Conservation (phyloP, 2,888 invertebrate genomes). For the Mimas tiliae region DNA sequence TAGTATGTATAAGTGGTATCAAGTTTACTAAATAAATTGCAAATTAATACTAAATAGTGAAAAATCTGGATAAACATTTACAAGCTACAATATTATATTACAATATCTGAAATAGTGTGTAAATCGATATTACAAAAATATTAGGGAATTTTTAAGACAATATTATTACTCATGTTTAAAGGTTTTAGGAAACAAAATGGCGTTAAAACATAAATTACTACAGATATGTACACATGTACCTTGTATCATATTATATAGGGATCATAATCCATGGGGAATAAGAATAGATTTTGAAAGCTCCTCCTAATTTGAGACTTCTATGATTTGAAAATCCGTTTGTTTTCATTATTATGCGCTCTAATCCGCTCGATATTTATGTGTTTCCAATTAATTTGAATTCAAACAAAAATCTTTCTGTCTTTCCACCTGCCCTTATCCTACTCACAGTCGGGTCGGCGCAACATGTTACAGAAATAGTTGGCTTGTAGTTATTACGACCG, state of each 20-base stretch:
- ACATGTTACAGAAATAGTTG: too few relatives aligned
- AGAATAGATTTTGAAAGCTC: background rate
- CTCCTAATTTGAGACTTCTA: background rate
- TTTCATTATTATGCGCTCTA: too few relatives aligned
- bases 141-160: conserved; percentile 43
- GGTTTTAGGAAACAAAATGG: background rate
- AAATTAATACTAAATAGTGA: conserved; percentile 32
- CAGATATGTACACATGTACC: conserved; percentile 18
- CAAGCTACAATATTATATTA: conserved; percentile 25
- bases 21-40: conserved; percentile 9
- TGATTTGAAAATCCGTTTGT: too few relatives aligned
- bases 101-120: conserved; percentile 37
- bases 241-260: conserved; percentile 24
- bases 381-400: too few relatives aligned
- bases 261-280: background rate
- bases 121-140: conserved; percentile 59
- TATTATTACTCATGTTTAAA: background rate
- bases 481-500: too few relatives aligned
- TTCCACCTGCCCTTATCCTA: too few relatives aligned
- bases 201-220: conserved; percentile 30
- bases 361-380: too few relatives aligned
- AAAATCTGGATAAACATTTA: conserved; percentile 33
- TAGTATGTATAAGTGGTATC: background rate
- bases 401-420: too few relatives aligned
- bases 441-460: too few relatives aligned